phyloP scores from a whole-genome alignment of 2,888 invertebrate species.

The Cheilosia grossa region DNA sequence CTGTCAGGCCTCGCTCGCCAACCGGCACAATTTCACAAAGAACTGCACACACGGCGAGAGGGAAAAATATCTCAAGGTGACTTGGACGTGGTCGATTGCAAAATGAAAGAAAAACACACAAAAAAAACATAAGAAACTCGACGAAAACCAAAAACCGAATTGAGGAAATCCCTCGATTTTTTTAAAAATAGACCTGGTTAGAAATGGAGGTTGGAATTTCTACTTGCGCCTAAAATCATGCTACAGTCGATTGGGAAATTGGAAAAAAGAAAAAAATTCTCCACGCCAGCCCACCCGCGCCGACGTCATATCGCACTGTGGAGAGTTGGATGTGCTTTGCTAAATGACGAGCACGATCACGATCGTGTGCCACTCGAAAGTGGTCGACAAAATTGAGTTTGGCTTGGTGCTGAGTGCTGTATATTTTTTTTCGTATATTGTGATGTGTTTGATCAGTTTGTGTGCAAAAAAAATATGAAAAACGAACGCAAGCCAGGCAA shows the following conservation, averaged over 20 bases:
- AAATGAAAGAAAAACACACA: slow-evolving; percentile 7
- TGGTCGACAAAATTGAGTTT: slow-evolving; percentile 32
- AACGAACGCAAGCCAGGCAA: not conserved
- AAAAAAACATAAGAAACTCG: not conserved
- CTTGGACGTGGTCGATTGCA: slow-evolving; percentile 22
- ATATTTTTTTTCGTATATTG: slow-evolving; percentile 5
- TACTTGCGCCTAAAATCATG: slow-evolving; percentile 44
- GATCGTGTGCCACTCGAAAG: slow-evolving; percentile 22
- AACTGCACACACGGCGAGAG: slow-evolving; percentile 14
- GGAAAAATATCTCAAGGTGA: slow-evolving; percentile 59
- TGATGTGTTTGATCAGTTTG: slow-evolving; percentile 35
- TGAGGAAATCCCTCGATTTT: slow-evolving; percentile 11
- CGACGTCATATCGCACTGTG: not conserved
- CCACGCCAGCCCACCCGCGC: not conserved
- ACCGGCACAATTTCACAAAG: slow-evolving; percentile 16
- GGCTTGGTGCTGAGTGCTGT: not conserved
- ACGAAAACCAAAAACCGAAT: not conserved
- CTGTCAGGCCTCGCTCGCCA: slow-evolving; percentile 1
- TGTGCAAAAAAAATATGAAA: not conserved
- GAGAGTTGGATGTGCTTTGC: slow-evolving; percentile 1
- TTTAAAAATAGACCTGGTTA: slow-evolving; percentile 30
- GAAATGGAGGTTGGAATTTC: not conserved
- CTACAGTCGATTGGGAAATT: slow-evolving; percentile 2
- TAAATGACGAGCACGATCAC: slow-evolving; percentile 14
- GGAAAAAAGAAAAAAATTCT: not conserved